Percentiles rank a stretch among this genome's conserved stretches.
Conservation (phyloP, 2,797 vertebrate species). For the Pipistrellus nathusii region DNA sequence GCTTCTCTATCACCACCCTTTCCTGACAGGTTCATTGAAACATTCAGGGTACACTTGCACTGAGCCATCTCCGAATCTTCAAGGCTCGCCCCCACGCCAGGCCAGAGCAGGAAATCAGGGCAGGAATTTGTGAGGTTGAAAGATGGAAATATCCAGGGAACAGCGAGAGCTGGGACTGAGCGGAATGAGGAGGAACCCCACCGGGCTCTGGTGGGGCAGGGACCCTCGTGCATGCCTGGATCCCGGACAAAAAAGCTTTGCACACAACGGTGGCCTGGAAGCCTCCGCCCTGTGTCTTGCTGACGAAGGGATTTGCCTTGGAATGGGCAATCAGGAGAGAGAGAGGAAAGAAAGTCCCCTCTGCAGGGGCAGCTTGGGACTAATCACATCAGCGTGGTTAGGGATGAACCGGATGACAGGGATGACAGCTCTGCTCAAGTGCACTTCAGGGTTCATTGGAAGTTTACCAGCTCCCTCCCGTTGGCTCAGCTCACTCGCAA, state of each 20-base stretch:
- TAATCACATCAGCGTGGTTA: not conserved
- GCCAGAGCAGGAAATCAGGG: not conserved
- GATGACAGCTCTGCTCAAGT: conserved; percentile 14
- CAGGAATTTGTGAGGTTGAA: not conserved
- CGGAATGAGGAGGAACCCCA: not conserved
- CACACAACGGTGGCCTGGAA: not conserved
- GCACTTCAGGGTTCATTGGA: not conserved
- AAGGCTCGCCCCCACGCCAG: not conserved
- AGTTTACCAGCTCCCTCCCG: conserved; percentile 20
- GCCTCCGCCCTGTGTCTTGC: not conserved
- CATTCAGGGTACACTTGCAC: not conserved
- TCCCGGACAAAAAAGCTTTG: not conserved
- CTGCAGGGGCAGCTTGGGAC: not conserved
- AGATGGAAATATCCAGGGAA: not conserved
- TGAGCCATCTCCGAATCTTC: not conserved
- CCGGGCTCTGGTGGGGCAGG: not conserved
- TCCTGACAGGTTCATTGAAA: not conserved
- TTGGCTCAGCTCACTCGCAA: not conserved
- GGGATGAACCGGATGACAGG: not conserved
- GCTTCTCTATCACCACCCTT: not conserved
- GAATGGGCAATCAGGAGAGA: not conserved
- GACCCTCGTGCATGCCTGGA: not conserved
- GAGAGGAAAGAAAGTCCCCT: not conserved
- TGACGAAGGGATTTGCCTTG: not conserved
- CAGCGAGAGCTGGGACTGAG: not conserved